phyloP scores from a whole-genome alignment of 1,140 invertebrate species.

The Asbolus verrucosus region DNA sequence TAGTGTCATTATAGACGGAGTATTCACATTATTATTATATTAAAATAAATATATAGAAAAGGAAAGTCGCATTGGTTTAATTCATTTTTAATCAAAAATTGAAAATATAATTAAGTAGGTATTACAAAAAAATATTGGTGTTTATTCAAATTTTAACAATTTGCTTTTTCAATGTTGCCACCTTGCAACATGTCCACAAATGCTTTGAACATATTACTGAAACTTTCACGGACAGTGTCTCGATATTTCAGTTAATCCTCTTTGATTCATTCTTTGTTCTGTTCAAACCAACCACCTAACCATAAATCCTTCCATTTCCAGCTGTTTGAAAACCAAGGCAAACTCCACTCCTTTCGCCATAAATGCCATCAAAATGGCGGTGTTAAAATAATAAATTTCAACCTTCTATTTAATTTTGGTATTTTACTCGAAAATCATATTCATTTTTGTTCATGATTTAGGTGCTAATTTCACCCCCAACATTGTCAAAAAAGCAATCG shows the following conservation, averaged over 20 bases:
- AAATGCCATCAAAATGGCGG: too few species aligned
- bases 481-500: conserved; percentile 81
- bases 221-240: conserved; percentile 74
- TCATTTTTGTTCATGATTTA: conserved; percentile 73
- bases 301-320: too few species aligned
- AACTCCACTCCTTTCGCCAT: too few species aligned
- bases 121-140: background rate
- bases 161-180: conserved; percentile 77
- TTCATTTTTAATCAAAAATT: background rate
- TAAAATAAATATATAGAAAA: too few species aligned
- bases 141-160: conserved; percentile 65
- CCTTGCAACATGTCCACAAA: too few species aligned
- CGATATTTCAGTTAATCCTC: conserved; percentile 73
- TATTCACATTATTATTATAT: too few species aligned
- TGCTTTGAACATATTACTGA: conserved; percentile 75
- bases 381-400: too few species aligned
- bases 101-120: background rate
- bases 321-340: too few species aligned
- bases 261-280: conserved; percentile 71
- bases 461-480: conserved; percentile 73
- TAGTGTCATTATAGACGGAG: too few species aligned
- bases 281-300: conserved; percentile 69
- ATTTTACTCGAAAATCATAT: too few species aligned
- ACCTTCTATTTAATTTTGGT: too few species aligned
- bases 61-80: too few species aligned